A percentile compares a stretch with the other conserved stretches of the same genome.
These are phyloP conservation scores for Cistogaster globosa DNA, from an alignment of 2,888 invertebrate species.

Conservation along the genomic window DNA sequence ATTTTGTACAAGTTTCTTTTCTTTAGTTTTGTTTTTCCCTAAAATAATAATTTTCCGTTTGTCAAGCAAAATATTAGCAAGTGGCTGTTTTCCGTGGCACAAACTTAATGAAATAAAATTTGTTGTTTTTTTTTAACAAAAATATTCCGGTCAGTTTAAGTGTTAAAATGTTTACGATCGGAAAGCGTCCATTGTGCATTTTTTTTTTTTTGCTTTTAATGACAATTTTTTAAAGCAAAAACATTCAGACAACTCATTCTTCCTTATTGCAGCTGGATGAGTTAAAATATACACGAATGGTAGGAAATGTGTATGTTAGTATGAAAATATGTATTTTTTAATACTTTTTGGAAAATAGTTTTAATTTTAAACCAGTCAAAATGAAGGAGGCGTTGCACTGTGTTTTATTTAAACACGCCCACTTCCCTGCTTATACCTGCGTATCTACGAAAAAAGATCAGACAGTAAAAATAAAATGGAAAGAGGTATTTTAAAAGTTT, in stretches of 20 bases:
- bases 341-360: neutral
- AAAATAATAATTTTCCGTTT: slow-evolving; percentile 34
- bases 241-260: neutral
- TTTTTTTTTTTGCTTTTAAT: slow-evolving; percentile 28
- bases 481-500: neutral
- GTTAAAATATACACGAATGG: slow-evolving; percentile 14
- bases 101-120: slow-evolving; percentile 28
- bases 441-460: neutral
- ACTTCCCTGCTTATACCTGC: neutral
- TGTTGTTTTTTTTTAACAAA: slow-evolving; percentile 1
- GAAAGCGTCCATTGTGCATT: slow-evolving; percentile 54
- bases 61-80: slow-evolving; percentile 8
- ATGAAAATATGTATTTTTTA: neutral
- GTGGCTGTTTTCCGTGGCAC: slow-evolving; percentile 8
- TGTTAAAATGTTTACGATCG: slow-evolving; percentile 62
- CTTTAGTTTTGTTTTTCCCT: slow-evolving; percentile 30
- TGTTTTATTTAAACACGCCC: slow-evolving; percentile 33
- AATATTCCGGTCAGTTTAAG: slow-evolving; percentile 52
- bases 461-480: neutral
- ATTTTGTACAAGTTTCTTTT: slow-evolving; percentile 21
- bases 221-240: slow-evolving; percentile 47
- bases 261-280: slow-evolving; percentile 17
- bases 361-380: slow-evolving; percentile 7
- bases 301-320: neutral
- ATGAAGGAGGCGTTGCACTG: slow-evolving; percentile 25